phyloP scores from a whole-genome alignment of 2,113 vertebrate genomes.

The Paedocypris sp. region DNA sequence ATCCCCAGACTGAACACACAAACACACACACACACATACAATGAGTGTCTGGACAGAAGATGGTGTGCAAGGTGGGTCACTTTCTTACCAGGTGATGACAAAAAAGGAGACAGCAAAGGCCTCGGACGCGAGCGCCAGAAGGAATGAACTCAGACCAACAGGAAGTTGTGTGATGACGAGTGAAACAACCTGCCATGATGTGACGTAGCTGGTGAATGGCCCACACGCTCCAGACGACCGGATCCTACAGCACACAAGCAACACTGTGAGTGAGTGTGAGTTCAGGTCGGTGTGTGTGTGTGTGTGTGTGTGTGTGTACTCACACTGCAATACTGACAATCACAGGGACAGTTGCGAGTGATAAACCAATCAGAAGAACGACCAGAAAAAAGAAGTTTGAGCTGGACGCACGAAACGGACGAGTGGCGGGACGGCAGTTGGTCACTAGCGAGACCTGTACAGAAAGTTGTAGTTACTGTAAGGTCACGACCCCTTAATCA shows the following conservation, averaged over 20 bases:
- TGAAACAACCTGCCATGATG: slow-evolving; percentile 74
- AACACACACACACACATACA: not conserved
- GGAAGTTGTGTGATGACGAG: slow-evolving; percentile 55
- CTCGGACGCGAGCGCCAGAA: slow-evolving; percentile 70
- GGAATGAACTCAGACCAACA: slow-evolving; percentile 39
- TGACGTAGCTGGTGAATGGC: slow-evolving; percentile 73
- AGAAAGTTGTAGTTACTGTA: too few species aligned
- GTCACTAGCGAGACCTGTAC: slow-evolving; percentile 70
- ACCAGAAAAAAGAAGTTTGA: slow-evolving; percentile 88
- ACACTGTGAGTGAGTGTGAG: not conserved
- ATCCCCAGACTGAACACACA: slow-evolving; percentile 70
- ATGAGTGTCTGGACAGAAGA: not conserved
- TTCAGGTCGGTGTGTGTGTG: not conserved
- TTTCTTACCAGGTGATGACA: slow-evolving; percentile 72
- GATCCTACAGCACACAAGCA: slow-evolving; percentile 58
- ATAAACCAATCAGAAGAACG: slow-evolving; percentile 80
- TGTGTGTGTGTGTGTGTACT: slow-evolving; percentile 40
- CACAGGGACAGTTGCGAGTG: slow-evolving; percentile 74
- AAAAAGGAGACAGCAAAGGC: slow-evolving; percentile 85
- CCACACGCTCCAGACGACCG: slow-evolving; percentile 80
- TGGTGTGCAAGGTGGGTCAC: not conserved
- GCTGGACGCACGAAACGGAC: slow-evolving; percentile 80
- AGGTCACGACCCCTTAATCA: too few species aligned
- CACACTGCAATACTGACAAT: slow-evolving; percentile 74
- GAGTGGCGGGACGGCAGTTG: slow-evolving; percentile 71